Conservation (phyloP, 2,113 vertebrate genomes). For the Neolamprologus kungweensis region DNA sequence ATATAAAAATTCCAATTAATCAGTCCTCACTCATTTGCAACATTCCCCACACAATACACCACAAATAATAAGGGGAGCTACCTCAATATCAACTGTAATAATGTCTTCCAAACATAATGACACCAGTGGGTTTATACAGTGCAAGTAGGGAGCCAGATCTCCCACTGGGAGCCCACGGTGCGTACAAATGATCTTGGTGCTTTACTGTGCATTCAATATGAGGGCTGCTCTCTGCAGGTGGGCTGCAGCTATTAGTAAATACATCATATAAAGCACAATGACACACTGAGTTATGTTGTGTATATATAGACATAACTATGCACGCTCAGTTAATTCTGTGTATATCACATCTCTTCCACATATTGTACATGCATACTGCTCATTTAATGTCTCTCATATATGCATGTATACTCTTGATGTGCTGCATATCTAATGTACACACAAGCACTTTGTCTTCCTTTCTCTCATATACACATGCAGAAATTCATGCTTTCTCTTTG, state of each 20-base stretch:
- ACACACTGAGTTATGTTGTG: neutral
- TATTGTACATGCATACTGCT: neutral
- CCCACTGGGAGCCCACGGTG: slow-evolving; percentile 2
- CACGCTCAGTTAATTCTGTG: neutral
- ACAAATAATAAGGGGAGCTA: neutral
- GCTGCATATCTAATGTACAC: neutral
- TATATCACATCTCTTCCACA: neutral
- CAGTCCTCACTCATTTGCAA: neutral
- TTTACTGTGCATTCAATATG: neutral
- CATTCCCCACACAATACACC: neutral
- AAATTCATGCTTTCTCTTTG: neutral
- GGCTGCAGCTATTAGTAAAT: slow-evolving; percentile 6
- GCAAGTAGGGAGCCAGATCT: neutral
- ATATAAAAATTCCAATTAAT: neutral
- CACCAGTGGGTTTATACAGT: neutral
- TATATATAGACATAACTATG: neutral
- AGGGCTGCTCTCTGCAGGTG: slow-evolving; percentile 23
- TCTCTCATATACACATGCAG: neutral
- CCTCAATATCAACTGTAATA: neutral
- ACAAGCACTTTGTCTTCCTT: neutral
- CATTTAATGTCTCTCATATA: neutral
- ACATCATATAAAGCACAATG: neutral
- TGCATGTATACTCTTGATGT: neutral
- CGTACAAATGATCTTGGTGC: slow-evolving; percentile 19
- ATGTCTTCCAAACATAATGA: neutral